Evolutionary conservation across 2,888 invertebrate genomes (phyloP).

Genomic region (Oxycera nigricornis): DNA sequence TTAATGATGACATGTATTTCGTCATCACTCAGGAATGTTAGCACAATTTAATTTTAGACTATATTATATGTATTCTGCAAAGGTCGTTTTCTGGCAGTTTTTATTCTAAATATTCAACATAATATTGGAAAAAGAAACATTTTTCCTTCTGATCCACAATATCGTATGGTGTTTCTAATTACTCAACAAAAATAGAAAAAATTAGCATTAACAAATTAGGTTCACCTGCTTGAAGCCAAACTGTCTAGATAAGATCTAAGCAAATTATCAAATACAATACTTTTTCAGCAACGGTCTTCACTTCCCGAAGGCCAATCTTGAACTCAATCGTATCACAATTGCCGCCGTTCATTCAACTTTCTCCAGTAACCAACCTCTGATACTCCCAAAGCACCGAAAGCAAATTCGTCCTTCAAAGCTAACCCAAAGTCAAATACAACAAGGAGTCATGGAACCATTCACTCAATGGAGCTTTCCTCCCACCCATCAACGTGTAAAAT

Average conservation of each 20-base stretch:
- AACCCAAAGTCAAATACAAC: slow-evolving; percentile 49
- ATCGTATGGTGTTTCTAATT: too few relatives aligned
- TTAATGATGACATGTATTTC: not conserved
- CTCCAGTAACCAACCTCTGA: not conserved
- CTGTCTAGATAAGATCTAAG: not conserved
- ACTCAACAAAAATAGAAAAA: too few relatives aligned
- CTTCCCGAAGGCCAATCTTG: not conserved
- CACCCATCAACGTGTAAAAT: not conserved
- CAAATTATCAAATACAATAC: not conserved
- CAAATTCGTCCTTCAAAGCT: slow-evolving; percentile 49
- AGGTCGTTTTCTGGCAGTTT: too few relatives aligned
- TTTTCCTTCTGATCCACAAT: too few relatives aligned
- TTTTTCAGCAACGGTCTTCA: not conserved
- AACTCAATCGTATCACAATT: slow-evolving; percentile 1
- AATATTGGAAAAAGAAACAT: too few relatives aligned
- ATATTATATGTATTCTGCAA: not conserved
- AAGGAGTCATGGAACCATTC: not conserved
- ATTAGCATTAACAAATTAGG: too few relatives aligned
- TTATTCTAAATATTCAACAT: too few relatives aligned
- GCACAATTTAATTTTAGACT: not conserved
- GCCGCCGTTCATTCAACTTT: slow-evolving; percentile 20
- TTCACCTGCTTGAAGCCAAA: too few relatives aligned
- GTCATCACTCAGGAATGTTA: not conserved
- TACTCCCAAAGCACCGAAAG: slow-evolving; percentile 8
- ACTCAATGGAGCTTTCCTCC: not conserved